Conservation (phyloP, 2,888 invertebrate genomes). For the Pristionchus mayeri region DNA sequence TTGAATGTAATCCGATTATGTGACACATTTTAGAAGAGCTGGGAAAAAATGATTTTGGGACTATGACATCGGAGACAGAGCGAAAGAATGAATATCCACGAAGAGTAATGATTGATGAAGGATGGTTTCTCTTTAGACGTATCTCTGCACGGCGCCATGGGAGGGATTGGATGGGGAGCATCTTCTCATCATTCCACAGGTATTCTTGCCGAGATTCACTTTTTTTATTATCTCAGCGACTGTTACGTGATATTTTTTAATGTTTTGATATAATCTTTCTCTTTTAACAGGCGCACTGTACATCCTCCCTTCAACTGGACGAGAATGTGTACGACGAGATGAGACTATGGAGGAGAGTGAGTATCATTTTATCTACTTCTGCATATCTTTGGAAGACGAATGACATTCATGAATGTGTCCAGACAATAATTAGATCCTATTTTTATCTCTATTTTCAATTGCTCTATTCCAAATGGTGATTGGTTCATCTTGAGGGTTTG, state of each 20-base stretch:
- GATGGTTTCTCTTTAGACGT: slow-evolving; percentile 80
- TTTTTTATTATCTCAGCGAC: too few species aligned
- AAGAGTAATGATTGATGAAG: not conserved
- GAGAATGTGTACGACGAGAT: slow-evolving; percentile 95
- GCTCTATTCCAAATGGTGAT: not conserved
- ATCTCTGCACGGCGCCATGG: slow-evolving; percentile 87
- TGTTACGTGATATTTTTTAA: too few species aligned
- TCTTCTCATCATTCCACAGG: slow-evolving; percentile 85
- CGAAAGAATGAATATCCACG: too few species aligned
- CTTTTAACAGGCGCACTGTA: slow-evolving; percentile 81
- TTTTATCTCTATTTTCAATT: not conserved
- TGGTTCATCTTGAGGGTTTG: slow-evolving; percentile 78
- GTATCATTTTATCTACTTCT: too few species aligned
- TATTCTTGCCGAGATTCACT: not conserved
- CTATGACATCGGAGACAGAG: not conserved
- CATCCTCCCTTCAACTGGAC: slow-evolving; percentile 89
- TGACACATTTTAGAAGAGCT: slow-evolving; percentile 10
- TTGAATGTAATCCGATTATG: not conserved
- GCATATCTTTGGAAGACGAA: too few species aligned
- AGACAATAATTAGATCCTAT: too few species aligned
- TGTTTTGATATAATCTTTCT: not conserved
- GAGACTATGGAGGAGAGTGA: slow-evolving; percentile 83
- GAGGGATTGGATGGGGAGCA: slow-evolving; percentile 89
- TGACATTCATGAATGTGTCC: too few species aligned
- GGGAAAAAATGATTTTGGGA: not conserved